Evolutionary conservation across 64 coral and sea anemone species (phyloP).

Genomic region (Stichodactyla mertensii): DNA sequence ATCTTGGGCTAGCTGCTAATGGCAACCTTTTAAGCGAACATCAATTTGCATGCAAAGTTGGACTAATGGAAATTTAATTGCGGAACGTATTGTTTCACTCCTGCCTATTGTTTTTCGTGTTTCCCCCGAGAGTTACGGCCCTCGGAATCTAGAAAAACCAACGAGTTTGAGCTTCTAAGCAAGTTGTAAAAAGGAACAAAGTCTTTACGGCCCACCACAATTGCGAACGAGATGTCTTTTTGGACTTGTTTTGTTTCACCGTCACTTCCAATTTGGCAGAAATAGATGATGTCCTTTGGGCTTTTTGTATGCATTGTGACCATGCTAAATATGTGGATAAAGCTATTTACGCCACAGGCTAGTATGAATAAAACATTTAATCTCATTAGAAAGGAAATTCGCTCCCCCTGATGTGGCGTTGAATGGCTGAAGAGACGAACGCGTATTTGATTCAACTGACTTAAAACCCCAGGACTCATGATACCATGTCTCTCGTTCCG

Average conservation of each 20-base stretch:
- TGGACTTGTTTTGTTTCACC: slow-evolving; percentile 12
- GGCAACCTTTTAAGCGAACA: slow-evolving; percentile 97
- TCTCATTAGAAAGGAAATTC: background rate
- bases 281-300: slow-evolving; percentile 8
- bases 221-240: background rate
- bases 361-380: slow-evolving; percentile 44
- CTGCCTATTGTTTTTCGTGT: slow-evolving; percentile 59
- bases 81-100: slow-evolving; percentile 79
- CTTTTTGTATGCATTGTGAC: slow-evolving; percentile 25
- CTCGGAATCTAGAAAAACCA: background rate
- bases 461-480: background rate
- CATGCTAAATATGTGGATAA: slow-evolving; percentile 35
- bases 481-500: background rate
- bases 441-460: too few species aligned
- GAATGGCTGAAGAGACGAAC: too few species aligned
- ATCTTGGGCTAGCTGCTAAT: slow-evolving; percentile 91
- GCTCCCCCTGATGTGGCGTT: too few species aligned
- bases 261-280: slow-evolving; percentile 27
- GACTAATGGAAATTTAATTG: slow-evolving; percentile 98
- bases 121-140: slow-evolving; percentile 31
- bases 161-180: background rate
- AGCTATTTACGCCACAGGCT: slow-evolving; percentile 39
- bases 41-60: slow-evolving; percentile 82
- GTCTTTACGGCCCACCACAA: background rate
- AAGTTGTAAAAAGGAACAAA: background rate